Evolutionary conservation across 2,113 vertebrate genomes (phyloP).

Genomic region (Elgaria multicarinata): DNA sequence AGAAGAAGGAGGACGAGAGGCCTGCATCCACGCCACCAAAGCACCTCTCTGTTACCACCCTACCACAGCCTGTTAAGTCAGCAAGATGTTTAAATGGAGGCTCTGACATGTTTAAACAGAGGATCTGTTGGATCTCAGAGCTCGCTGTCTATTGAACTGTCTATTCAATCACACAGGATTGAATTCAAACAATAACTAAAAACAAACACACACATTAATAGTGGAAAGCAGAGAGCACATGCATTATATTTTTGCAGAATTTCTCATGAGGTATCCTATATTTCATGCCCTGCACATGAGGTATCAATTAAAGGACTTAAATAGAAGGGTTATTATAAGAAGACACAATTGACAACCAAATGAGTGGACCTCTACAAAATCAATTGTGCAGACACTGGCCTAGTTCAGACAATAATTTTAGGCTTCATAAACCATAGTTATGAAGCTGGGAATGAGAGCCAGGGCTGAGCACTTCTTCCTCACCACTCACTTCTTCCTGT

Average conservation of each 20-base stretch:
- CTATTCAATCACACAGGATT: too few species aligned
- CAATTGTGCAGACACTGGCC: neutral
- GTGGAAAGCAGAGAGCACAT: too few species aligned
- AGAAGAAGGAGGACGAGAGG: too few species aligned
- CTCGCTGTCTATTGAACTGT: too few species aligned
- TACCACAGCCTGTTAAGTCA: too few species aligned
- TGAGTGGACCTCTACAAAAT: neutral
- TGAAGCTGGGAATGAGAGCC: neutral
- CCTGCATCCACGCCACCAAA: too few species aligned
- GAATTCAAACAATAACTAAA: too few species aligned
- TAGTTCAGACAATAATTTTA: neutral
- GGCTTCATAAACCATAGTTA: neutral
- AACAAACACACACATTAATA: too few species aligned
- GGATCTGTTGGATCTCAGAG: too few species aligned
- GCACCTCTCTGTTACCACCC: too few species aligned
- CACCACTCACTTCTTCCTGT: neutral
- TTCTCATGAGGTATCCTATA: neutral
- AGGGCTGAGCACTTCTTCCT: neutral
- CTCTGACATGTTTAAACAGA: too few species aligned
- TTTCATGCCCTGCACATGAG: neutral
- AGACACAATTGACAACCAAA: neutral
- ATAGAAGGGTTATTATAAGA: neutral
- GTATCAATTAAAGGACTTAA: neutral
- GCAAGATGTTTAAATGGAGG: too few species aligned
- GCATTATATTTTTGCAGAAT: neutral